Conservation (phyloP, 2,888 invertebrate genomes). For the Herminia tarsipennalis region DNA sequence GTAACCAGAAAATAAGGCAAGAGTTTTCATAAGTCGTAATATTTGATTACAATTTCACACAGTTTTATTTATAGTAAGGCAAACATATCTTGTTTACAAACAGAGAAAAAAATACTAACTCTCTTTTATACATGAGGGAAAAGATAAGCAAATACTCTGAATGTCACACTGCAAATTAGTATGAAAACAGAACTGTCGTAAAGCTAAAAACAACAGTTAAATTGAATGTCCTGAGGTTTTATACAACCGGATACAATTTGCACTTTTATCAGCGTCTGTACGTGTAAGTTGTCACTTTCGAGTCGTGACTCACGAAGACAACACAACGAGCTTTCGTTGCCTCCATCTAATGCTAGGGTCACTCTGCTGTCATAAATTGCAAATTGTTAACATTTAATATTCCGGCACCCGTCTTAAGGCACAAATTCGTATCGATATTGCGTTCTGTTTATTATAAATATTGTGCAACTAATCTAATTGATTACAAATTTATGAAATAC, state of each 20-base stretch:
- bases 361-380: slow-evolving; percentile 58
- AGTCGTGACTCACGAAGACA: slow-evolving; percentile 74
- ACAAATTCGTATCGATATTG: slow-evolving; percentile 21
- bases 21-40: too few species aligned
- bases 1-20: too few species aligned
- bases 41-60: too few species aligned
- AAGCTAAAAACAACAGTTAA: slow-evolving; percentile 18
- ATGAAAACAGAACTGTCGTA: too few species aligned
- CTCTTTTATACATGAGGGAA: too few species aligned
- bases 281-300: slow-evolving; percentile 72
- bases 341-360: slow-evolving; percentile 51
- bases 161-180: too few species aligned
- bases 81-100: too few species aligned
- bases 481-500: too few species aligned
- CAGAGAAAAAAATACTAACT: too few species aligned
- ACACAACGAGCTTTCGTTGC: slow-evolving; percentile 61
- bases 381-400: slow-evolving; percentile 55
- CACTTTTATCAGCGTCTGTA: slow-evolving; percentile 55
- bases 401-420: slow-evolving; percentile 44
- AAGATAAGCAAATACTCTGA: too few species aligned
- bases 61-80: too few species aligned
- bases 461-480: slow-evolving; percentile 36
- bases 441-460: slow-evolving; percentile 19
- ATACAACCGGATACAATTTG: slow-evolving; percentile 47
- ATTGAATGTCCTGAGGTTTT: slow-evolving; percentile 28